These are phyloP conservation scores for Rhingia rostrata DNA, from an alignment of 2,888 invertebrate genomes.

Conservation along the genomic window DNA sequence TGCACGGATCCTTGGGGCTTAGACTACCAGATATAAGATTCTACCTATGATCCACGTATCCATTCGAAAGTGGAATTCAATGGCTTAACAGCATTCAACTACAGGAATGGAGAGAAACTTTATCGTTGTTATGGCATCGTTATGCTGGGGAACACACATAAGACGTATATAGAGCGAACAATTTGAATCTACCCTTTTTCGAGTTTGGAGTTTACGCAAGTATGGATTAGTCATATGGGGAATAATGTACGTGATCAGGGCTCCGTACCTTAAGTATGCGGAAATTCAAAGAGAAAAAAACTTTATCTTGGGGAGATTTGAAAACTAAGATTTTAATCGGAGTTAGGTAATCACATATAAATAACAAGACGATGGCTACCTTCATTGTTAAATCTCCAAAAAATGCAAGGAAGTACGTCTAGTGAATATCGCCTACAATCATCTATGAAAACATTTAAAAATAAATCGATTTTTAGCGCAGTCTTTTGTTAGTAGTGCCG, in stretches of 20 bases:
- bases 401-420: no score
- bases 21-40: constrained; percentile 59
- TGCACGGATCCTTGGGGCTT: constrained; percentile 30
- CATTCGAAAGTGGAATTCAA: constrained; percentile 64
- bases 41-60: constrained; percentile 52
- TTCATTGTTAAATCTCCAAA: no score
- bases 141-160: constrained; percentile 27
- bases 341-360: no score
- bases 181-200: constrained; percentile 54
- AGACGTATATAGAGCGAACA: constrained; percentile 34
- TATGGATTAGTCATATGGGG: constrained; percentile 51
- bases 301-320: no score
- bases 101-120: constrained; percentile 61
- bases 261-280: background rate
- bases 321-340: no score
- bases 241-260: constrained; percentile 39
- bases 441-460: no score
- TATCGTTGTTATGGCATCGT: constrained; percentile 57
- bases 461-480: no score
- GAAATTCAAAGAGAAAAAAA: no score
- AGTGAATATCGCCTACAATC: no score
- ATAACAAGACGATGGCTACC: no score
- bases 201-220: constrained; percentile 47
- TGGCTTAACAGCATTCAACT: constrained; percentile 68
- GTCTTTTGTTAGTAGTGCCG: no score